These are phyloP conservation scores for Mastomys coucha DNA, from an alignment of 2,113 vertebrate species.

Conservation along the genomic window DNA sequence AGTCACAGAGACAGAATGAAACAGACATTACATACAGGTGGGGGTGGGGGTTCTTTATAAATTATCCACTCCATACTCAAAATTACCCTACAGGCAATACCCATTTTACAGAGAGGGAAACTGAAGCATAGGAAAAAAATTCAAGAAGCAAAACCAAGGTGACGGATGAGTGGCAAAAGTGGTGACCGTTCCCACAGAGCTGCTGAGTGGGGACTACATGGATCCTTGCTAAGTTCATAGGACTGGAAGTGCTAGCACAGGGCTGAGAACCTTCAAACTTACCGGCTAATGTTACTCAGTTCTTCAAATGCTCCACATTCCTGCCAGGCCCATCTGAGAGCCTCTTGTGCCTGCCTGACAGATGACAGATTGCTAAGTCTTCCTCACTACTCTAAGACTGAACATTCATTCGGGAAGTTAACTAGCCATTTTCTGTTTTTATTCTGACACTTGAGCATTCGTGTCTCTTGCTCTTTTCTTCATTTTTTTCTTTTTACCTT, in stretches of 20 bases:
- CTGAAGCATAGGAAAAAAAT: background rate
- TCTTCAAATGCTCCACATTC: background rate
- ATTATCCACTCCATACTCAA: background rate
- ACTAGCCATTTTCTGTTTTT: background rate
- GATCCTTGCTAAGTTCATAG: too few species aligned
- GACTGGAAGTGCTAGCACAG: too few species aligned
- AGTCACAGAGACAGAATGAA: background rate
- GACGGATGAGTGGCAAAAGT: background rate
- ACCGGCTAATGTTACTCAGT: background rate
- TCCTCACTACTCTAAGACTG: background rate
- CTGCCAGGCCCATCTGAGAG: background rate
- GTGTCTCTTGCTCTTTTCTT: background rate
- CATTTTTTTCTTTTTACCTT: background rate
- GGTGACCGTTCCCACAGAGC: too few species aligned
- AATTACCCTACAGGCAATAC: background rate
- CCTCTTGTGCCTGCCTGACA: background rate
- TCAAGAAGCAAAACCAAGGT: background rate
- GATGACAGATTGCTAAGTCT: background rate
- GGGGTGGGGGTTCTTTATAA: background rate
- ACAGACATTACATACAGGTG: fast-evolving
- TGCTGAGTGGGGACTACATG: background rate
- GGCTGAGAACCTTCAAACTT: too few species aligned
- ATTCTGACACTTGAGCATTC: background rate
- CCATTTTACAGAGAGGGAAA: background rate
- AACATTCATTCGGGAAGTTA: background rate